phyloP scores from a whole-genome alignment of 2,888 invertebrate genomes.

The Cheilosia impressa region DNA sequence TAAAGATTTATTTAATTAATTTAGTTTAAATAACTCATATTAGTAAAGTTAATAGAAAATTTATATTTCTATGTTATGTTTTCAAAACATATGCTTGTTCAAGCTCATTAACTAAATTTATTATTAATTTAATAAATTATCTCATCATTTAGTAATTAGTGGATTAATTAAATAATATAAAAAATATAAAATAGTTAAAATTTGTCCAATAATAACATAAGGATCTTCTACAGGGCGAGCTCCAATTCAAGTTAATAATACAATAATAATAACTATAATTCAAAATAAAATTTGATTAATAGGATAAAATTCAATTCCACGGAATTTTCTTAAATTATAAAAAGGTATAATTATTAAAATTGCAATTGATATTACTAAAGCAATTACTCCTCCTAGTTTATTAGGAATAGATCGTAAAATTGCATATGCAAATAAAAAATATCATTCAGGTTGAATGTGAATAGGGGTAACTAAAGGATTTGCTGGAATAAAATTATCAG shows the following conservation, averaged over 20 bases:
- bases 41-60: slow-evolving; percentile 86
- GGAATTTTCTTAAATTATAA: slow-evolving; percentile 85
- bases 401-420: slow-evolving; percentile 92
- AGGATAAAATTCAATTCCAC: slow-evolving; percentile 85
- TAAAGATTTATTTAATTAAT: slow-evolving; percentile 84
- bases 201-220: slow-evolving; percentile 86
- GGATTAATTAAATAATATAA: slow-evolving; percentile 85
- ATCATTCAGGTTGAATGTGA: slow-evolving; percentile 94
- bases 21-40: slow-evolving; percentile 82
- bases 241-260: slow-evolving; percentile 90
- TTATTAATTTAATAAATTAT: slow-evolving; percentile 83
- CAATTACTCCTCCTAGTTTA: slow-evolving; percentile 89
- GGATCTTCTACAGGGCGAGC: slow-evolving; percentile 88
- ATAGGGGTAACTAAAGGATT: slow-evolving; percentile 85
- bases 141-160: slow-evolving; percentile 85
- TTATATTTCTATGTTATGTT: slow-evolving; percentile 86
- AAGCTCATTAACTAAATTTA: slow-evolving; percentile 87
- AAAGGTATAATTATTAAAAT: slow-evolving; percentile 87
- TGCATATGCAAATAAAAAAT: slow-evolving; percentile 92
- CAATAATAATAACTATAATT: slow-evolving; percentile 85
- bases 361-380: slow-evolving; percentile 85
- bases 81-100: slow-evolving; percentile 89
- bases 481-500: slow-evolving; percentile 89
- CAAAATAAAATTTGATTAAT: slow-evolving; percentile 87
- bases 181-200: slow-evolving; percentile 86